Conservation (phyloP, 2,113 vertebrate genomes). For the Platichthys stellatus region DNA sequence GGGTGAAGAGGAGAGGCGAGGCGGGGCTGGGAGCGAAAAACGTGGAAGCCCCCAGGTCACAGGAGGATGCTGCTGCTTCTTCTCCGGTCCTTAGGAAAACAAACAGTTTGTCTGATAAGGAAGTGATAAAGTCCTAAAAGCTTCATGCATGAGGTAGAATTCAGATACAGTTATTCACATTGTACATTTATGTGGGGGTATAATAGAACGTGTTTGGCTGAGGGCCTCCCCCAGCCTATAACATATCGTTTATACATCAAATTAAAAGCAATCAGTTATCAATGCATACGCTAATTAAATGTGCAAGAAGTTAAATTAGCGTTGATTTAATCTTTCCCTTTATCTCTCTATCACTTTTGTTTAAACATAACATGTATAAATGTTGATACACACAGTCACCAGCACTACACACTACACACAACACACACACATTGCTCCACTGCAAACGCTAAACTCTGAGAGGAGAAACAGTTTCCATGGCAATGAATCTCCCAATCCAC, state of each 20-base stretch:
- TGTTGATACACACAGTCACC: neutral
- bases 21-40: neutral
- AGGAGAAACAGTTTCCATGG: constrained; percentile 66
- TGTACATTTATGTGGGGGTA: too few species aligned
- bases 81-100: neutral
- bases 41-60: neutral
- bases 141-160: too few species aligned
- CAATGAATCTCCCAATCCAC: constrained; percentile 33
- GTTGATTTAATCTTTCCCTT: neutral
- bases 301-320: neutral
- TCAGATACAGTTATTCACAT: too few species aligned
- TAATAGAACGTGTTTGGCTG: too few species aligned
- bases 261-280: neutral
- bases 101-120: neutral
- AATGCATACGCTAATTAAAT: neutral
- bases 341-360: neutral
- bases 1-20: neutral
- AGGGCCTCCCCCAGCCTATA: too few species aligned
- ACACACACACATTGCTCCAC: constrained; percentile 12
- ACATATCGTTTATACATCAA: neutral
- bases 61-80: too few species aligned
- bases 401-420: neutral
- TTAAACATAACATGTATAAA: neutral
- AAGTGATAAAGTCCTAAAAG: too few species aligned
- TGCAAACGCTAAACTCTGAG: neutral